A percentile compares a stretch with the other conserved stretches of the same genome.
These are phyloP conservation scores for Rhynchonycteris naso DNA, from an alignment of 2,797 vertebrate species.

Conservation along the genomic window DNA sequence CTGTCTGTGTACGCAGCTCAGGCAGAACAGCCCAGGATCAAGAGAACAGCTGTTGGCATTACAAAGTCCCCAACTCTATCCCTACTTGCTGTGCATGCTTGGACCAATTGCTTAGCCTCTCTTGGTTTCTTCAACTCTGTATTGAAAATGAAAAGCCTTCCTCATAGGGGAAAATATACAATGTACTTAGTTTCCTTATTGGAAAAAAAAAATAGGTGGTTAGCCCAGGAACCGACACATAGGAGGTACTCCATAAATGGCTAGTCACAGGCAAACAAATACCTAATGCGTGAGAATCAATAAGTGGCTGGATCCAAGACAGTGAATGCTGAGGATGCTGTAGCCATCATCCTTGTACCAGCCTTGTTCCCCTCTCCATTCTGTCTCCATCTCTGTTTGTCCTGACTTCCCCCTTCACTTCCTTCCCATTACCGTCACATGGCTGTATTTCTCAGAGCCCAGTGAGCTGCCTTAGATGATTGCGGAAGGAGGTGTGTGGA, in stretches of 20 bases:
- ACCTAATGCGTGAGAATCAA: not conserved
- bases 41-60: not conserved
- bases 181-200: not conserved
- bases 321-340: not conserved
- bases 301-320: not conserved
- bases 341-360: rapidly evolving
- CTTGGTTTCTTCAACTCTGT: not conserved
- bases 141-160: not conserved
- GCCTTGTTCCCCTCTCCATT: not conserved
- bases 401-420: not conserved
- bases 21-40: not conserved
- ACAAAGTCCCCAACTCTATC: not conserved
- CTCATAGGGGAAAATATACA: not conserved
- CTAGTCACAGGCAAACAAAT: not conserved
- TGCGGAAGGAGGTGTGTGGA: not conserved
- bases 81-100: not conserved
- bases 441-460: not conserved
- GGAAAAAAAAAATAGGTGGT: not conserved
- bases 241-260: not conserved
- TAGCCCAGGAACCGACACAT: not conserved
- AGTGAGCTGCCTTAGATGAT: not conserved
- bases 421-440: not conserved
- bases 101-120: not conserved
- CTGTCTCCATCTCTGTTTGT: not conserved
- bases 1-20: not conserved